Evolutionary conservation across 2,113 vertebrate species (phyloP).

Genomic region (Hippolais icterina): DNA sequence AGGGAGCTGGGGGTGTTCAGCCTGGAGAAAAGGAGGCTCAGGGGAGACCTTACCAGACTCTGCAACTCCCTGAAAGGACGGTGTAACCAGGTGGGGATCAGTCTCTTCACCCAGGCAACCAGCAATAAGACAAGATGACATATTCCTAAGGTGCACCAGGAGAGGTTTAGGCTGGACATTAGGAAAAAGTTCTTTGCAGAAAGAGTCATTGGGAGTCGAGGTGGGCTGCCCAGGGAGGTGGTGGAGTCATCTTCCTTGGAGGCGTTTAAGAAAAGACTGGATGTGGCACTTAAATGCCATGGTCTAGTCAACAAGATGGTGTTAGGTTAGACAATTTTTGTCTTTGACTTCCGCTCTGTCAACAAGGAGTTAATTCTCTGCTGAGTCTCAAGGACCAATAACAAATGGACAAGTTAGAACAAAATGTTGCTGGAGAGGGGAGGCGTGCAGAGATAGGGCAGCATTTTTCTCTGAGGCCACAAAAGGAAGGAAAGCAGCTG

Average conservation of each 20-base stretch:
- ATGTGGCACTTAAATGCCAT: not conserved
- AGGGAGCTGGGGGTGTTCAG: not conserved
- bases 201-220: not conserved
- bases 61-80: not conserved
- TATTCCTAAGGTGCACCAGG: not conserved
- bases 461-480: not conserved
- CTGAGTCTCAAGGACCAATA: not conserved
- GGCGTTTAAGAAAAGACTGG: not conserved
- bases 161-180: not conserved
- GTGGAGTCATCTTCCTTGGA: not conserved
- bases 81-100: not conserved
- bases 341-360: not conserved
- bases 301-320: not conserved
- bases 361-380: not conserved
- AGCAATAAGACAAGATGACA: rapidly evolving
- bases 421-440: not conserved
- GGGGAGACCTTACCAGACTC: not conserved
- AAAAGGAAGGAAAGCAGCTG: not conserved
- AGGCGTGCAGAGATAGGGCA: rapidly evolving
- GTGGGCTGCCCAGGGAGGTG: not conserved
- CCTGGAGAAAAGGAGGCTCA: not conserved
- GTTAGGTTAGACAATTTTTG: not conserved
- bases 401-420: not conserved
- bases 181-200: not conserved
- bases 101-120: not conserved